These are phyloP conservation scores for Crossocerus cetratus DNA, from an alignment of 2,888 invertebrate genomes.

Conservation along the genomic window DNA sequence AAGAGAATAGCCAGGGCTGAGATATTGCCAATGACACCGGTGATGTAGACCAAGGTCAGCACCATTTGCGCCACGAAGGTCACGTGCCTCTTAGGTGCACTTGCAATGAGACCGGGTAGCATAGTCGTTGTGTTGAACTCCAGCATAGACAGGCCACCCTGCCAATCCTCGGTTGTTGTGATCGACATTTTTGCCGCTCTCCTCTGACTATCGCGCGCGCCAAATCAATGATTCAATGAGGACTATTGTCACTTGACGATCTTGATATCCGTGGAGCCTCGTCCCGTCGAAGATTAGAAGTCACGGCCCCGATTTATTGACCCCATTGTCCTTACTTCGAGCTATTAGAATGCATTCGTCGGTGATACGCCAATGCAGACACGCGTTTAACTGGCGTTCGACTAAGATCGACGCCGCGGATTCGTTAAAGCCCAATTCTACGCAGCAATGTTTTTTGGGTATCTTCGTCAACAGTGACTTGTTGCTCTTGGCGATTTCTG, in stretches of 20 bases:
- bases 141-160: slow-evolving; percentile 44
- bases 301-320: slow-evolving; percentile 21
- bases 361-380: too few relatives aligned
- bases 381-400: too few relatives aligned
- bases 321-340: slow-evolving; percentile 18
- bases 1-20: slow-evolving; percentile 87
- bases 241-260: too few relatives aligned
- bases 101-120: slow-evolving; percentile 24
- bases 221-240: too few relatives aligned
- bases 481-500: too few relatives aligned
- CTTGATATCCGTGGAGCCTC: background rate
- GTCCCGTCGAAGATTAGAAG: slow-evolving; percentile 7
- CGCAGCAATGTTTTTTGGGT: background rate
- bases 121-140: slow-evolving; percentile 38
- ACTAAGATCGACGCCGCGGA: too few relatives aligned
- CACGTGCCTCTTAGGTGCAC: slow-evolving; percentile 59
- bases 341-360: too few relatives aligned
- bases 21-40: slow-evolving; percentile 87
- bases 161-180: slow-evolving; percentile 43
- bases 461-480: background rate
- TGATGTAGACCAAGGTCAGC: slow-evolving; percentile 80
- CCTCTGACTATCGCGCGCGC: slow-evolving; percentile 9
- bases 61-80: slow-evolving; percentile 71
- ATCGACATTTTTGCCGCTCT: slow-evolving; percentile 35
- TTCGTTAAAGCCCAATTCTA: background rate